Conservation (phyloP, 2,113 vertebrate species). For the Ageneiosus marmoratus region DNA sequence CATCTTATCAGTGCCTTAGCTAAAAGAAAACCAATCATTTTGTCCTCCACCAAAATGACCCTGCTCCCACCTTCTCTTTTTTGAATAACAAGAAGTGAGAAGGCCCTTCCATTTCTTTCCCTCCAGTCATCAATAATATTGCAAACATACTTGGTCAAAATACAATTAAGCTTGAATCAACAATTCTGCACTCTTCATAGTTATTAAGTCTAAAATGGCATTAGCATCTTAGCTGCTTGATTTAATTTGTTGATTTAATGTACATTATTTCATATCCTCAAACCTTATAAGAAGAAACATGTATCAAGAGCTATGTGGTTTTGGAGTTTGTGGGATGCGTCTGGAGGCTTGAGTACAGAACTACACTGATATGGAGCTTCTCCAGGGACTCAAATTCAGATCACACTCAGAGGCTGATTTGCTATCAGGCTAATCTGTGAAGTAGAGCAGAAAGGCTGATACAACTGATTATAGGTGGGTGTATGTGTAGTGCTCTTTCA, state of each 20-base stretch:
- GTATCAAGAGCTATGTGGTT: conserved; percentile 53
- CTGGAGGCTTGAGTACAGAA: background rate
- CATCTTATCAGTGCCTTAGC: conserved; percentile 46
- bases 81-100: conserved; percentile 5
- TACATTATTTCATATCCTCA: background rate
- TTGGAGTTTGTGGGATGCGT: background rate
- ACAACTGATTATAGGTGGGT: background rate
- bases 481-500: background rate
- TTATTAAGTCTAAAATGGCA: conserved; percentile 39
- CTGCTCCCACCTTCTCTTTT: background rate
- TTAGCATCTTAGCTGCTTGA: conserved; percentile 52
- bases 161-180: conserved; percentile 52
- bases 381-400: background rate
- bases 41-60: conserved; percentile 44
- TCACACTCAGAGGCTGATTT: conserved; percentile 8
- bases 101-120: conserved; percentile 22
- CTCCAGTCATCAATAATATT: conserved; percentile 47
- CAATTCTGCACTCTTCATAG: conserved; percentile 29
- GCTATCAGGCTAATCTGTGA: conserved; percentile 16
- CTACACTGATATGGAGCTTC: background rate
- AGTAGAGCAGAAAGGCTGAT: background rate
- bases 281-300: conserved; percentile 29
- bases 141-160: conserved; percentile 42
- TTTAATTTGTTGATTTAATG: conserved; percentile 44
- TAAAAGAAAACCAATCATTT: conserved; percentile 57